These are phyloP conservation scores for Thomomys bottae DNA, from an alignment of 2,113 vertebrate genomes.

Conservation along the genomic window DNA sequence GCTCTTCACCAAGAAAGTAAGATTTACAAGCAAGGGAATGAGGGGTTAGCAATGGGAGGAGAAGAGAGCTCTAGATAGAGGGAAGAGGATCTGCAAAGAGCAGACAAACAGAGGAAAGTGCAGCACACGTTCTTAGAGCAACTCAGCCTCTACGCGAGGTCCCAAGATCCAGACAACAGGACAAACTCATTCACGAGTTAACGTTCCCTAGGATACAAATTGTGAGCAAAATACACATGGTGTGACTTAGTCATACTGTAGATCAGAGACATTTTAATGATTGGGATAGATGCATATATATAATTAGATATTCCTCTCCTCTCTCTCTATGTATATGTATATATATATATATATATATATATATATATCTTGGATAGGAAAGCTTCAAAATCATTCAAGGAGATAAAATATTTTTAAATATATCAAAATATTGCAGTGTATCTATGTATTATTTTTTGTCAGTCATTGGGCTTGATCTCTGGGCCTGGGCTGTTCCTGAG, in stretches of 20 bases:
- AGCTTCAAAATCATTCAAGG: background rate
- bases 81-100: background rate
- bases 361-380: background rate
- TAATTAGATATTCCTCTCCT: background rate
- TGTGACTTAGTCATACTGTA: background rate
- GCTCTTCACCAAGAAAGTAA: background rate
- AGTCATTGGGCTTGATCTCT: no score
- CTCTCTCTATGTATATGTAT: background rate
- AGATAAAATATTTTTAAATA: slow-evolving; percentile 1
- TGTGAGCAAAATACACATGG: background rate
- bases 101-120: background rate
- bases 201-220: background rate
- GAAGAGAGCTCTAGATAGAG: background rate
- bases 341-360: no score
- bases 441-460: no score
- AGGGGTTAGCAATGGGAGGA: background rate
- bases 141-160: background rate
- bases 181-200: background rate
- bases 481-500: no score
- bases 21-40: background rate
- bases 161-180: background rate
- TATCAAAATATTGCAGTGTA: background rate
- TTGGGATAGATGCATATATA: background rate
- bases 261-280: background rate
- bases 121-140: background rate